phyloP scores from a whole-genome alignment of 1,140 invertebrate genomes.

The Mizuhopecten yessoensis region DNA sequence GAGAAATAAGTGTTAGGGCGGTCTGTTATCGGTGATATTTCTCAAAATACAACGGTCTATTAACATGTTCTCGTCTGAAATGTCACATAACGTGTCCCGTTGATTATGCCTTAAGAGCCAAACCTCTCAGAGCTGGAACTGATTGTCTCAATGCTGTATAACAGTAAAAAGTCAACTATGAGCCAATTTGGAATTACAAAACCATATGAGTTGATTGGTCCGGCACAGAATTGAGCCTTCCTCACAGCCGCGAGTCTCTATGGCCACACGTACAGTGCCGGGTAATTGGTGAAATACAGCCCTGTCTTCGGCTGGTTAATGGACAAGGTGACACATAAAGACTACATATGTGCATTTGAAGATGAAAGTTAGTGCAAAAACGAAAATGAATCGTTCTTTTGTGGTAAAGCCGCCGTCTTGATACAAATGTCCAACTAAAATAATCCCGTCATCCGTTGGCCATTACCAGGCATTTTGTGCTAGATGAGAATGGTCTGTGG shows the following conservation, averaged over 20 bases:
- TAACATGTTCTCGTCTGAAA: slow-evolving; percentile 33
- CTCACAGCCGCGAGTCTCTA: neutral
- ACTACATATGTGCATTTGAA: slow-evolving; percentile 14
- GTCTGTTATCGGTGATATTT: neutral
- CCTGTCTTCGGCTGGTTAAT: neutral
- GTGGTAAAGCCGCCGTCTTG: slow-evolving; percentile 38
- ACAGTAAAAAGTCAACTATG: slow-evolving; percentile 39
- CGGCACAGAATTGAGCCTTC: neutral
- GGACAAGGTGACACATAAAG: neutral
- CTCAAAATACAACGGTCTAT: slow-evolving; percentile 21
- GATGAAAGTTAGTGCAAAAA: slow-evolving; percentile 23
- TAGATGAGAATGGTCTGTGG: slow-evolving; percentile 54
- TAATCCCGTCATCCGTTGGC: slow-evolving; percentile 33
- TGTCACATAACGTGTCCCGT: slow-evolving; percentile 5
- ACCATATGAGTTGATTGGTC: slow-evolving; percentile 37
- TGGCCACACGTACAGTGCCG: neutral
- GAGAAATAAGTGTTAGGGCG: neutral
- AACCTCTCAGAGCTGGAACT: neutral
- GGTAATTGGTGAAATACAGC: slow-evolving; percentile 31
- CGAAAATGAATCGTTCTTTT: slow-evolving; percentile 40
- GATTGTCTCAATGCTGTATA: neutral
- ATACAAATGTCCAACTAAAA: slow-evolving; percentile 47
- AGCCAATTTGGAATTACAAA: slow-evolving; percentile 14
- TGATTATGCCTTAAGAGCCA: slow-evolving; percentile 15
- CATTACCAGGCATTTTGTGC: slow-evolving; percentile 48